Conservation (phyloP, 30 jellyfish, hydroid and myxozoan genomes). For the Cassiopea andromeda region DNA sequence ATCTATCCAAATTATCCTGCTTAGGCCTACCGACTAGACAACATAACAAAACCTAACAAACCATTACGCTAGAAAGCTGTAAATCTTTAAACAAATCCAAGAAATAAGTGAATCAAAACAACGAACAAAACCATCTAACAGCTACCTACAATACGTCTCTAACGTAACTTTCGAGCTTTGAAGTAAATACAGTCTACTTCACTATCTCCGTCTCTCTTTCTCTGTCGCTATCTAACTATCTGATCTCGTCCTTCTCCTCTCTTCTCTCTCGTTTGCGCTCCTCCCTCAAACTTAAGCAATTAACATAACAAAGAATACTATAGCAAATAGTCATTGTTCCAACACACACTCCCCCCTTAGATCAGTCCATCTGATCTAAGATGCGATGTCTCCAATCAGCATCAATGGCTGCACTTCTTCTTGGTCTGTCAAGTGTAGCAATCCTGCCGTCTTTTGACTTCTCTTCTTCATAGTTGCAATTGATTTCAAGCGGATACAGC, state of each 20-base stretch:
- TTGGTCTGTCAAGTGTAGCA: conserved; percentile 1
- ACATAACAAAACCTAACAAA: too few species aligned
- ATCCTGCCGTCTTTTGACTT: background rate
- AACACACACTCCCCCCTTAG: conserved; percentile 19
- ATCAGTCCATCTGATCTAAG: conserved; percentile 11
- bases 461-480: background rate
- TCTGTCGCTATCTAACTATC: background rate
- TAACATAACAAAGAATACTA: background rate
- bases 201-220: too few species aligned
- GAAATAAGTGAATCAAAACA: too few species aligned
- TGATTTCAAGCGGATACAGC: conserved; percentile 2
- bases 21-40: too few species aligned
- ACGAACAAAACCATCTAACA: too few species aligned
- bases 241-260: background rate
- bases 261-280: background rate
- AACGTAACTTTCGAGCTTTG: too few species aligned
- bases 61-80: too few species aligned
- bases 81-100: too few species aligned
- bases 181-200: too few species aligned
- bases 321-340: background rate
- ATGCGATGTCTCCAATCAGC: conserved; percentile 17
- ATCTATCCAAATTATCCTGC: too few species aligned
- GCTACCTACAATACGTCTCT: too few species aligned
- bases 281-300: background rate
- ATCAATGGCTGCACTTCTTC: conserved; percentile 20